phyloP scores from a whole-genome alignment of 2,888 invertebrate genomes.

The Palloptera scutellata region DNA sequence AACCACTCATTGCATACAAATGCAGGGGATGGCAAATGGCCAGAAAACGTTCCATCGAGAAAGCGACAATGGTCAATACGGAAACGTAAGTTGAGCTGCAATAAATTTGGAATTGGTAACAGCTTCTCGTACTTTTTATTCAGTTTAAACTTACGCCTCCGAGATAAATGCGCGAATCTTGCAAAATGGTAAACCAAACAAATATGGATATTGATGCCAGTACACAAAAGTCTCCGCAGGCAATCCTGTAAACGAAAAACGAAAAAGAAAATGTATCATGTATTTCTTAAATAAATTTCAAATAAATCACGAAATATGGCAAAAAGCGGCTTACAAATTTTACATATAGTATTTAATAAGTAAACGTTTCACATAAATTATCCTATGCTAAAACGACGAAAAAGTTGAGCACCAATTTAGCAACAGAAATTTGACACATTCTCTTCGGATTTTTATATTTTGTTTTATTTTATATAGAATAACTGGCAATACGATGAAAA shows the following conservation, averaged over 20 bases:
- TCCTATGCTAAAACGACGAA: neutral
- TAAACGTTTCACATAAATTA: conserved; percentile 27
- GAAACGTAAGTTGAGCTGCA: conserved; percentile 87
- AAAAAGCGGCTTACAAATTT: neutral
- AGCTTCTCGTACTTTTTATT: neutral
- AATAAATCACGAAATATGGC: neutral
- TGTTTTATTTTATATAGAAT: no score
- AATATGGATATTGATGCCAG: conserved; percentile 91
- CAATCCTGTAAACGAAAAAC: conserved; percentile 69
- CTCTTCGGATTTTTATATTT: no score
- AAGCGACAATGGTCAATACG: conserved; percentile 89
- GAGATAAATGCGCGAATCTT: conserved; percentile 83
- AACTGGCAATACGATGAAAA: no score
- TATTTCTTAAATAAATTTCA: neutral
- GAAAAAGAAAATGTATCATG: conserved; percentile 5
- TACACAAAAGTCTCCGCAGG: conserved; percentile 85
- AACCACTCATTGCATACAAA: conserved; percentile 82
- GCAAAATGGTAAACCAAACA: conserved; percentile 80
- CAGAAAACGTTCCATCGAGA: conserved; percentile 88
- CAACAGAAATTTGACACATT: no score
- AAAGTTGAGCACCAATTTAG: no score
- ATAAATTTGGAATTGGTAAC: neutral
- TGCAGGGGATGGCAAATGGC: conserved; percentile 91
- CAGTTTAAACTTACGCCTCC: conserved; percentile 77
- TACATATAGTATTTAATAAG: neutral